Percentiles rank a stretch among this genome's conserved stretches.
Conservation (phyloP, 2,113 vertebrate genomes). For the Promerops cafer region DNA sequence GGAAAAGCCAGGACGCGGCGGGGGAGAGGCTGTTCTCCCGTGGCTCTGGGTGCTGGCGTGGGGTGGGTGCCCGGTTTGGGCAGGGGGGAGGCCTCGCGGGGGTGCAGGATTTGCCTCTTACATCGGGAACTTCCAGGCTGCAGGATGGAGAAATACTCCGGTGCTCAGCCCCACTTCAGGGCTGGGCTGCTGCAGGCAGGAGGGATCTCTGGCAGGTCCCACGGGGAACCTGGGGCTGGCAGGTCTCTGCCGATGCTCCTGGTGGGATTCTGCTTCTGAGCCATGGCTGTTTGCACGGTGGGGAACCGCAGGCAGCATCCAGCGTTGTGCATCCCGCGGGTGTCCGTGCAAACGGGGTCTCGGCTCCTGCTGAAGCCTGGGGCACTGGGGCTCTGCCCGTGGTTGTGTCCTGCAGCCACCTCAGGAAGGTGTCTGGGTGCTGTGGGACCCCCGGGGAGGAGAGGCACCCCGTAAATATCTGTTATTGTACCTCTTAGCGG, state of each 20-base stretch:
- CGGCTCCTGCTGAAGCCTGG: rapidly evolving
- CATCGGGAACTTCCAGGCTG: background rate
- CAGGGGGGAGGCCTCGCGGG: background rate
- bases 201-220: background rate
- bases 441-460: background rate
- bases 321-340: rapidly evolving
- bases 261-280: background rate
- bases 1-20: rapidly evolving
- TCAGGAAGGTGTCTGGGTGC: background rate
- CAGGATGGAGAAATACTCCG: background rate
- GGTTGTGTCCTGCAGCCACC: background rate
- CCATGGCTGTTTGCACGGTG: rapidly evolving
- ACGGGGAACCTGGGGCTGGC: background rate
- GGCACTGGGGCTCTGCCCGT: rapidly evolving
- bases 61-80: rapidly evolving
- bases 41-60: rapidly evolving
- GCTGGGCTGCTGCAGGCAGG: background rate
- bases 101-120: background rate
- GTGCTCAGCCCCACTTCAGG: background rate
- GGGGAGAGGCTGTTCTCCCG: background rate
- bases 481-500: rapidly evolving
- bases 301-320: background rate
- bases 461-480: background rate
- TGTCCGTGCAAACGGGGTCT: background rate
- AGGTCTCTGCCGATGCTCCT: rapidly evolving